Base-by-base conservation (phyloP, 2,888 invertebrate species). In the Nineta flava region DNA sequence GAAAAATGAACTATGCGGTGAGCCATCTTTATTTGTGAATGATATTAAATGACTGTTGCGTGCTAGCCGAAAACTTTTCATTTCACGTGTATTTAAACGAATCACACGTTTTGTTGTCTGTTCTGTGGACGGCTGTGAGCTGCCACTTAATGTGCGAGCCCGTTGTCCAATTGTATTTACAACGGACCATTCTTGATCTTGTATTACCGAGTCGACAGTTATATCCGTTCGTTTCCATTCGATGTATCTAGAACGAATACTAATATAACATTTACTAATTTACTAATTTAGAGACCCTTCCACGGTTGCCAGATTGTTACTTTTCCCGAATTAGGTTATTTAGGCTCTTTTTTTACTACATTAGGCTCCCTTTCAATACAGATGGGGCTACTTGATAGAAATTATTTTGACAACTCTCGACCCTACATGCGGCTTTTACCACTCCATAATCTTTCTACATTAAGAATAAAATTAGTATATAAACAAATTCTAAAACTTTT, bases 211-310 rank as follows among this genome's bases (percentile, higher is more conserved):
- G 56, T 86, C 83, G 12, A 87, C 77, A 44, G 81, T 85, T 54
- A 85, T 71, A 62, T 87, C 87, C 53, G 79, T 79, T 1, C 86
- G 86, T 61, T 83, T 79, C 91, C 90, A 91, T 64, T 90, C 90
- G 49, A 91, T 77, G 55, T 58, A 64, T 48, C 62, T 55, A 26
- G 10, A 19, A 43, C 26, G n/a, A n/a, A n/a, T n/a, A n/a, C n/a
- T n/a, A n/a, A n/a, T n/a, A n/a, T 44, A 44, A 21, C 21, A 26
- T 21, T 13, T 17, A 9, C n/a, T 5, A 17, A 10, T 19, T 19
- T 19, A 21, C 9, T 19, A 17, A 3, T 19, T 19, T 19, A 19
- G 5, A 19, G 5, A 19, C 5, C 19, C 19, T 19, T 19, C 19
- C 19, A 19, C 2, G 5, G 19, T 19, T 19, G 3, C 19, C 19